Evolutionary conservation across 2,888 invertebrate species (phyloP).

Genomic region (Caenorhabditis drosophilae): DNA sequence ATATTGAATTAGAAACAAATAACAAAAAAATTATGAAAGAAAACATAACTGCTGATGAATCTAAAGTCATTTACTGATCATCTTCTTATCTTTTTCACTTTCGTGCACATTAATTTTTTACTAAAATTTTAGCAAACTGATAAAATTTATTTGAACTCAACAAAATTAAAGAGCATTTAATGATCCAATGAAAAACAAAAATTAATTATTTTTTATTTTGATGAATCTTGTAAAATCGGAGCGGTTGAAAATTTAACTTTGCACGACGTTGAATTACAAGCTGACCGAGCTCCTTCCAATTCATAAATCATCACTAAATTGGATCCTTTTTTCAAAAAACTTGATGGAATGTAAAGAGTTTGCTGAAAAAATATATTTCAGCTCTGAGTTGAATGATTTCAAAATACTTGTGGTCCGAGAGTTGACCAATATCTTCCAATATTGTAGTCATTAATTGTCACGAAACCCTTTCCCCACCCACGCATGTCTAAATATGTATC

Average conservation of each 20-base stretch:
- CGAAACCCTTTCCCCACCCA: slow-evolving; percentile 71
- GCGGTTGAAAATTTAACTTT: slow-evolving; percentile 23
- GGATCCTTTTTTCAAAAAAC: slow-evolving; percentile 23
- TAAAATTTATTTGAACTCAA: too few species aligned
- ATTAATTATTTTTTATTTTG: too few species aligned
- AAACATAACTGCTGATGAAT: too few species aligned
- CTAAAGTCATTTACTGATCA: too few species aligned
- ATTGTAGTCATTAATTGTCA: slow-evolving; percentile 73
- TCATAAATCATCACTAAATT: slow-evolving; percentile 36
- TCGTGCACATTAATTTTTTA: not conserved
- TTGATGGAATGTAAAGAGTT: slow-evolving; percentile 26
- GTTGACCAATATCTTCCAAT: slow-evolving; percentile 74
- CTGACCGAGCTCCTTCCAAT: slow-evolving; percentile 28
- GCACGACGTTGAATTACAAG: slow-evolving; percentile 14
- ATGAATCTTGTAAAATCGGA: too few species aligned
- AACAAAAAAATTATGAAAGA: too few species aligned
- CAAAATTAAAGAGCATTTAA: too few species aligned
- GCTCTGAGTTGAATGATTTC: too few species aligned
- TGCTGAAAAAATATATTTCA: too few species aligned
- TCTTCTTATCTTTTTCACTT: too few species aligned
- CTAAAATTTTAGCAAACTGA: not conserved
- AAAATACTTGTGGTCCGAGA: slow-evolving; percentile 74
- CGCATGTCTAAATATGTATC: slow-evolving; percentile 54
- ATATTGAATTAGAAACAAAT: too few species aligned
- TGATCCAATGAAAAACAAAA: too few species aligned